Evolutionary conservation across 2,797 vertebrate genomes (phyloP), one percentile per base, ranked within the genome.

Genomic region (Siniperca scherzeri): DNA sequence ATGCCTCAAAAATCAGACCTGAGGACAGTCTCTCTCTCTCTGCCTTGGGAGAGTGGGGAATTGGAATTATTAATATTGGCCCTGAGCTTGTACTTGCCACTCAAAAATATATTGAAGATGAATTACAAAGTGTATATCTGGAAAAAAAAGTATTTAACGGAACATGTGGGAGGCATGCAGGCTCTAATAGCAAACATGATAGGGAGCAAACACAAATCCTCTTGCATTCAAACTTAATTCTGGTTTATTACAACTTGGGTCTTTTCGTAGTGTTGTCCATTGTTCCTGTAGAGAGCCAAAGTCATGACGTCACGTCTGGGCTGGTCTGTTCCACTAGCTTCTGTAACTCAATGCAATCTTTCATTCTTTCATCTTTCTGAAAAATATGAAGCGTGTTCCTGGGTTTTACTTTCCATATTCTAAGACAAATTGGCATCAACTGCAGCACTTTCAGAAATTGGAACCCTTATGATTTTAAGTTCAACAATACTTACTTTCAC

Each of bases 1-100:
- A 50, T 70, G 68, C 67, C 80, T 91, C 77, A 68, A 76, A 89
- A 90, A 89, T 85, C 79, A 85, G 77, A 91, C 83, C 78, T 64
- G 69, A 92, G 81, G 82, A 90, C 83, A 92, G 82, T 64, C 57
- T 73, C 36, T 82, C 75, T 82, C 46, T 57, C 50, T 77, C 36
- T 72, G 61, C 72, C 65, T 83, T 57, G 46, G 53, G 69, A 83
- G 68, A 79, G 46, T 33, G 50, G 64, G 50, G 62, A 80, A 81
- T 67, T 82, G 56, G 4, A 81, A 70, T 78, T 89, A 89, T 87
- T 85, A 81, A 91, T 85, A 75, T 84, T 82, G 53, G 80, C 89
- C 78, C 52, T 77, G 62, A 91, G 87, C 83, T 76, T 77, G 64
- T 75, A 72, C 65, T 87, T 83, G 76, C 56, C 70, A 81, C 88